Base-by-base conservation (phyloP, 1,140 invertebrate genomes). In the Aphelinus certus region DNA sequence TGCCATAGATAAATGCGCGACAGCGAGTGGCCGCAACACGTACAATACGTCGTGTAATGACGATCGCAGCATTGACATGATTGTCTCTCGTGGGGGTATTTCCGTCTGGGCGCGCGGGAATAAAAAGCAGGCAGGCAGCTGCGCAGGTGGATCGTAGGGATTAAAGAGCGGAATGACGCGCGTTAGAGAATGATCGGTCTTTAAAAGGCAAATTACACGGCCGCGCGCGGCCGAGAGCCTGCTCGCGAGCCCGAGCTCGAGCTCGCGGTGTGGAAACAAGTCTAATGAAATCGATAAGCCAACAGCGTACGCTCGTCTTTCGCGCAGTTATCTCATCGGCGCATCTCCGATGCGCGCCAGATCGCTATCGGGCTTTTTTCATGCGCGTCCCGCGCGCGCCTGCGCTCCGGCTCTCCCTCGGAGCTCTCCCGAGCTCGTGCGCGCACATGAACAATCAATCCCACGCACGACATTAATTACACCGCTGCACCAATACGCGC, bases 281-380 rank as follows among this genome's bases (percentile, higher is more conserved):
- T 67, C 71, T 67, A 73, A 73, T 73, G 63, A 67, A 67, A 73
- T 67, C 62, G 47, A 73, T 66, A 73, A 56, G 53, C 47, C 45
- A 47, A 10, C 43, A 5, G 2, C 7, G 3, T 57, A 58, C 58
- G 10, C 55, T 42, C 53, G 47, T 66, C 55, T 66, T 73, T 62
- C 45, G 53, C 6, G 7, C 55, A 43, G 7, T 63, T 74, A 74
- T 68, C 57, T 62, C 57, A 7, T 46, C 3, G 3, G 47, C 26
- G 3, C 4, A 67, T 67, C 64, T 53, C 2, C 47, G 42, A 57
- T 47, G 9, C 42, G 6, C n/a, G 10, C n/a, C 43, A 61, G 72
- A 74, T 74, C 49, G 1, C 48, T 61, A 67, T 73, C 64, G 0
- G 2, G 42, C 55, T 48, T 73, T 67, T 68, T 73, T 63, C 26